Evolutionary conservation across 2,888 invertebrate species (phyloP), one percentile per base, ranked within the genome.

Genomic region (Dione juno): DNA sequence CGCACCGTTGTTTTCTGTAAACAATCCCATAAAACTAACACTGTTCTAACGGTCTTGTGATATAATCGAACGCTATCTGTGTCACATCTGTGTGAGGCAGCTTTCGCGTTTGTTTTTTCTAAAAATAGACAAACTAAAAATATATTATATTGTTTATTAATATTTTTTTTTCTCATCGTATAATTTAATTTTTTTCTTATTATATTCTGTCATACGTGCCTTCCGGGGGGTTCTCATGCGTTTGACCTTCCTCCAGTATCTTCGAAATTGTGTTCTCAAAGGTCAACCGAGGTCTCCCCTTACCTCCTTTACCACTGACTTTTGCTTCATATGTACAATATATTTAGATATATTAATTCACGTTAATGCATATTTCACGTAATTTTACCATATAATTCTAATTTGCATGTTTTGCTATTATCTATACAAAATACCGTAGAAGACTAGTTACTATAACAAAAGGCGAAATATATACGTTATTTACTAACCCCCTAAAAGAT

Each of bases 21-120:
- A 80, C 84, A 85, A 86, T 87, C 83, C 77, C 37, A 77, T 66
- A 58, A 68, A 72, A 79, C 75, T 82, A 85, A 84, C 80, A 82
- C 78, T 82, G 81, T 81, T 79, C 73, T 69, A 76, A 48, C 69
- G 59, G 16, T 71, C 53, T 63, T 48, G 61, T 59, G 66, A 64
- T 72, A 64, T 72, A 74, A 76, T 78, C 76, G 78, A 80, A 75
- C 77, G 69, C 64, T 63, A 16, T 79, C 77, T 40, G 48, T n/a
- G 48, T 64, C 35, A 50, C 53, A 40, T 45, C 48, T 35, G 6
- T 37, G n/a, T n/a, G 6, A 37, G 19, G 10, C 13, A 8, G 8
- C 13, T 35, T 40, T 19, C 3, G 11, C 11, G 13, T 8, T 37
- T 16, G 8, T 9, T 28, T 61, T 37, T 37, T n/a, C 11, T 57